Conservation (phyloP, 2,113 vertebrate species). For the Sprattus sprattus region DNA sequence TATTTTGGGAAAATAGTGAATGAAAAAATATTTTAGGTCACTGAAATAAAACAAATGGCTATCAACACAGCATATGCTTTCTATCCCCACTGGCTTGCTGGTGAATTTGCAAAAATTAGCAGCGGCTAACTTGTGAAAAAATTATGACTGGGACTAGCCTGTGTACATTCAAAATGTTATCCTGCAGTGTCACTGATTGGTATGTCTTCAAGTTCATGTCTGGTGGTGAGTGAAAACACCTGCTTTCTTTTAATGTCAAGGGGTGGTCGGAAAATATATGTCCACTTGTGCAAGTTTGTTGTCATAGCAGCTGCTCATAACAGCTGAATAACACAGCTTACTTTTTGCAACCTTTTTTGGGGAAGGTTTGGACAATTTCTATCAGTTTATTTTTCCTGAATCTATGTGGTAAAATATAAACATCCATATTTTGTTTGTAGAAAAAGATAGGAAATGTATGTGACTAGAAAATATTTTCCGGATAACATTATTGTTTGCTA, state of each 20-base stretch:
- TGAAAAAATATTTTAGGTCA: background rate
- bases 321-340: no score
- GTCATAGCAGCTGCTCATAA: no score
- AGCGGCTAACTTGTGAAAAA: background rate
- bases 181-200: background rate
- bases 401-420: no score
- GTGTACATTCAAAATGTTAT: background rate
- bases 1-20: background rate
- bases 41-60: background rate
- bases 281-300: background rate
- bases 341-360: no score
- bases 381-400: no score
- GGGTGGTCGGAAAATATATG: background rate
- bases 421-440: no score
- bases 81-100: background rate
- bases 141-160: background rate
- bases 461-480: background rate
- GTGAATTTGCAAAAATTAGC: background rate
- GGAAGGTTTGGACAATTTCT: no score
- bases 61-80: background rate
- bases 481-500: background rate
- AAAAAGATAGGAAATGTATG: no score
- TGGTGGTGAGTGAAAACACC: background rate
- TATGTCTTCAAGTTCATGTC: background rate
- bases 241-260: background rate